phyloP scores from a whole-genome alignment of 2,797 vertebrate species.

The Myotis daubentonii region DNA sequence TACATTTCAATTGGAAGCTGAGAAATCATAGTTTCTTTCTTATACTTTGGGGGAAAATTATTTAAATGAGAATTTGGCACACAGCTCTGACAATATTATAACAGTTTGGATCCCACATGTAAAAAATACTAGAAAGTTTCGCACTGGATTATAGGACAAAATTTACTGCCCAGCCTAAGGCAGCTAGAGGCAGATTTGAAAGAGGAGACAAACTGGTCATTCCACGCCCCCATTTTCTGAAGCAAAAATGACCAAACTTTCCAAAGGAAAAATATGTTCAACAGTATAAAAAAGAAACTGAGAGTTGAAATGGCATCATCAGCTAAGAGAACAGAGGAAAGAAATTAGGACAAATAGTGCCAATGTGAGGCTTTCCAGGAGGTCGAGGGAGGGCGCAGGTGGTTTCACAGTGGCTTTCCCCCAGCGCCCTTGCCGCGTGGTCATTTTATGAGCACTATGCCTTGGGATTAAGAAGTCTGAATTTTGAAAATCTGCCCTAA shows the following conservation, averaged over 20 bases:
- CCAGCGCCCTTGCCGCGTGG: fast-evolving
- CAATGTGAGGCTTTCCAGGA: neutral
- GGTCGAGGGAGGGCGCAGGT: fast-evolving
- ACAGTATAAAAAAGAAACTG: neutral
- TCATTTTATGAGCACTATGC: neutral
- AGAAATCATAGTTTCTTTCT: neutral
- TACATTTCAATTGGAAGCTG: neutral
- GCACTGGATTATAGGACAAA: neutral
- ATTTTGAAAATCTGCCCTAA: neutral
- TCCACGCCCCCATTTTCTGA: neutral
- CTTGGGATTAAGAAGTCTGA: neutral
- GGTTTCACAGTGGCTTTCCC: fast-evolving
- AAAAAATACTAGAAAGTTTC: neutral
- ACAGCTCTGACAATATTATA: neutral
- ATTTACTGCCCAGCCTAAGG: neutral
- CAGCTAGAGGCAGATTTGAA: neutral
- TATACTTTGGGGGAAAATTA: neutral
- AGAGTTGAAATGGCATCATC: neutral
- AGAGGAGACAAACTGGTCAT: neutral
- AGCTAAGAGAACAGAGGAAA: neutral
- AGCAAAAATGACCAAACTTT: neutral
- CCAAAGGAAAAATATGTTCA: neutral
- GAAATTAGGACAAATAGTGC: neutral
- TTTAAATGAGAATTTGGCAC: neutral
- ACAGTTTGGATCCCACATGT: neutral